These are phyloP conservation scores for Callocephalon fimbriatum DNA, from an alignment of 2,113 vertebrate genomes.

Conservation along the genomic window DNA sequence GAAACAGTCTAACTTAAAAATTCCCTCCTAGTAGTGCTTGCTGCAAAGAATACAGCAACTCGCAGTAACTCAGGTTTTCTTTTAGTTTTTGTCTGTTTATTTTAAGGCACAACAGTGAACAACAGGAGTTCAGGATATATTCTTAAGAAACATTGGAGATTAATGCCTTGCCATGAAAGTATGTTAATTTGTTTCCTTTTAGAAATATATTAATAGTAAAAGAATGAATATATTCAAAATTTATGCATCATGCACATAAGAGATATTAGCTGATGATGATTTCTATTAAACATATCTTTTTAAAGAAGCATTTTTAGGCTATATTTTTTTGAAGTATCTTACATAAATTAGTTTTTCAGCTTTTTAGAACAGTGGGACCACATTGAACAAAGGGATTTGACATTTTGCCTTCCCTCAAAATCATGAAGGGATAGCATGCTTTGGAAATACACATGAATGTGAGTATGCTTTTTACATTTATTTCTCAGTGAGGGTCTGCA, in stretches of 20 bases:
- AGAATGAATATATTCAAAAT: not conserved
- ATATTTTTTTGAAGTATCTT: not conserved
- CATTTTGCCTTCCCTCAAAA: not conserved
- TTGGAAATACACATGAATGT: not conserved
- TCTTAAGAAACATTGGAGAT: not conserved
- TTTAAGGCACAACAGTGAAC: not conserved
- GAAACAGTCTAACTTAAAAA: not conserved
- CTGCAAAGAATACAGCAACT: not conserved
- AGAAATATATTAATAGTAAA: not conserved
- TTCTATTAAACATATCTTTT: not conserved
- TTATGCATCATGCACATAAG: not conserved
- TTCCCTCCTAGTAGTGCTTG: not conserved
- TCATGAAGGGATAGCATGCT: fast-evolving
- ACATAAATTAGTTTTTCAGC: not conserved
- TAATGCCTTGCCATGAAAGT: not conserved
- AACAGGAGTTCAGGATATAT: not conserved
- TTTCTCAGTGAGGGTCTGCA: not conserved
- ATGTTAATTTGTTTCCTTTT: not conserved
- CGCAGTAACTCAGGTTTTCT: not conserved
- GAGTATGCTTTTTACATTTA: not conserved
- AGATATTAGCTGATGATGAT: not conserved
- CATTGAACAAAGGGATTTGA: not conserved
- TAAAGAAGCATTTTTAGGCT: not conserved
- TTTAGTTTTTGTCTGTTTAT: not conserved
- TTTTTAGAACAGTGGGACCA: not conserved